Evolutionary conservation across 2,113 vertebrate genomes (phyloP).

Genomic region (Podarcis cretensis): DNA sequence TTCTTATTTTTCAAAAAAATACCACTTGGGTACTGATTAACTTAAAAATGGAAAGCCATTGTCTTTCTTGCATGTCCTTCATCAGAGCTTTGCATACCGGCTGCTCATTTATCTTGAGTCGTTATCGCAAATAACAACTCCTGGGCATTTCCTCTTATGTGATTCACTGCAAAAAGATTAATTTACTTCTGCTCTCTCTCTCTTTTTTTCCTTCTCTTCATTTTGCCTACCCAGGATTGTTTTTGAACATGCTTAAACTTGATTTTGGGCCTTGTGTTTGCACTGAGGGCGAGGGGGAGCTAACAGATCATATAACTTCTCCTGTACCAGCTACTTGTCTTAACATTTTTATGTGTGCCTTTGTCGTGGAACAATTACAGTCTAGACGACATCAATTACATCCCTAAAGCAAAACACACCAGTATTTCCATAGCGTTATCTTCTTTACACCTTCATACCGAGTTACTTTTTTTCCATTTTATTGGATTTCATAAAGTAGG

Average conservation of each 20-base stretch:
- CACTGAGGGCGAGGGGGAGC: not conserved
- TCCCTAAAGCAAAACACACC: rapidly evolving
- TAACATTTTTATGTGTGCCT: not conserved
- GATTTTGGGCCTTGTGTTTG: conserved; percentile 32
- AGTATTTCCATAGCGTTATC: not conserved
- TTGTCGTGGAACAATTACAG: conserved; percentile 3
- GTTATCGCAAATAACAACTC: conserved; percentile 88
- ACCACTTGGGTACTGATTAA: conserved; percentile 91
- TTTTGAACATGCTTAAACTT: conserved; percentile 73
- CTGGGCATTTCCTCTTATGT: conserved; percentile 81
- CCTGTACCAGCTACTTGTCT: conserved; percentile 20
- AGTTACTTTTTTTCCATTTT: not conserved
- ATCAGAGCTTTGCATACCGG: conserved; percentile 79
- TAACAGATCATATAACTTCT: conserved; percentile 28
- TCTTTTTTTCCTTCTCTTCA: conserved; percentile 55
- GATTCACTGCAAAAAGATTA: conserved; percentile 86
- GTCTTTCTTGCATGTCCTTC: conserved; percentile 84
- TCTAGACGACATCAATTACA: not conserved
- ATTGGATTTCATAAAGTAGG: not conserved
- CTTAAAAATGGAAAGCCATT: conserved; percentile 90
- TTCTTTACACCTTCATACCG: not conserved
- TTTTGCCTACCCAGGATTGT: conserved; percentile 78
- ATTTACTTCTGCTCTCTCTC: conserved; percentile 76
- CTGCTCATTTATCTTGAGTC: conserved; percentile 89
- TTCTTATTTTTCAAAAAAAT: conserved; percentile 91